These are phyloP conservation scores for Melanotaenia pygmaea DNA, from an alignment of 2,797 vertebrate species.

Conservation along the genomic window DNA sequence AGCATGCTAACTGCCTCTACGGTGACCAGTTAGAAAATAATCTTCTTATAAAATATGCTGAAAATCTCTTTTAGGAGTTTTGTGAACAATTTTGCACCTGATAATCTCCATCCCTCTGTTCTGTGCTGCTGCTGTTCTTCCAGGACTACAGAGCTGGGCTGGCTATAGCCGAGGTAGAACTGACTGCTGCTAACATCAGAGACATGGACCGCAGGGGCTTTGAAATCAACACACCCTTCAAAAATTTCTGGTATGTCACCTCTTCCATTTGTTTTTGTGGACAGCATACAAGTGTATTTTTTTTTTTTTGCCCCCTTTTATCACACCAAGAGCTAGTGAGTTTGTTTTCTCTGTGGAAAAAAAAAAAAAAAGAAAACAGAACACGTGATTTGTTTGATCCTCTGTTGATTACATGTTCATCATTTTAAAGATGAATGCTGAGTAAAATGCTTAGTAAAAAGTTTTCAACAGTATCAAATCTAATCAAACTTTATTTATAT, in stretches of 20 bases:
- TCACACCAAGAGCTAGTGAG: conserved; percentile 5
- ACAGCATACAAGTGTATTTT: not conserved
- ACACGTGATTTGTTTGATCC: not conserved
- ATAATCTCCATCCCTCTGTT: not conserved
- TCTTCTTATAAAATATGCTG: not conserved
- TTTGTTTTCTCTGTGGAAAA: not conserved
- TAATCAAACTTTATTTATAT: no score
- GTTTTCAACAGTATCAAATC: no score
- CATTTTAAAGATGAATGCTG: not conserved
- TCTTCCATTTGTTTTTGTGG: conserved; percentile 32
- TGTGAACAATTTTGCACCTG: not conserved
- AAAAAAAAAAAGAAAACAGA: not conserved
- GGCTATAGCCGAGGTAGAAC: conserved; percentile 89
- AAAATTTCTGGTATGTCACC: conserved; percentile 90
- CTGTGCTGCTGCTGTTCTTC: conserved; percentile 21
- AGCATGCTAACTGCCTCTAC: not conserved
- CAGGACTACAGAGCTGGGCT: conserved; percentile 92
- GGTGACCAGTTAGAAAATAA: not conserved
- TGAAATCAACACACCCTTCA: conserved; percentile 96
- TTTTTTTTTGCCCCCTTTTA: not conserved
- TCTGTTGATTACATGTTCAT: not conserved
- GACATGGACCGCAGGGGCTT: conserved; percentile 89
- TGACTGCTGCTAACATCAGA: conserved; percentile 91
- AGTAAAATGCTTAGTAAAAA: no score
- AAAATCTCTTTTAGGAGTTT: not conserved